Base-by-base conservation (phyloP, 2,113 vertebrate species). In the Saiga tatarica region DNA sequence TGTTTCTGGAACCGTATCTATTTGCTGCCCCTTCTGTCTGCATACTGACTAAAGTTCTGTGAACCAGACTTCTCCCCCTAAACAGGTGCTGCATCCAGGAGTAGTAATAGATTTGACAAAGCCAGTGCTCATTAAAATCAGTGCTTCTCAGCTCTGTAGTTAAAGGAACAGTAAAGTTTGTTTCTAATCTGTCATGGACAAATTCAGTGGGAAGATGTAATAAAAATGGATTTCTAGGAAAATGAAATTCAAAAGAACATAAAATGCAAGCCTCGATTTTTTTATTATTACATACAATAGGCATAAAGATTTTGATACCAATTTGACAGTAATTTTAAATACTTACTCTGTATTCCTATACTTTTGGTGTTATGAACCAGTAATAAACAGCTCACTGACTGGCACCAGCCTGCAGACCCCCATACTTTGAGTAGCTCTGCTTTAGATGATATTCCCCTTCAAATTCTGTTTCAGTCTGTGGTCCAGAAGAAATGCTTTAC, bases 201-300 rank as follows among this genome's bases (percentile, higher is more conserved):
- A 93, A 95, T 85, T 95, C 55, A 74, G 30, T 39, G 15, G 33
- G 33, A 93, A 94, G 93, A 96, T 62, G 19, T 7, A 91, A 87
- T 87, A 90, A 97, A 94, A 85, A 85, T 67, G 59, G 95, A 96
- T 94, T 95, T 30, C 50, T 81, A 94, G n/a, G 95, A 95, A 93
- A 96, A 95, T 79, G 50, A 94, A 97, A 81, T 57, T 87, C 50
- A 21, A 52, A 95, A 52, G 50, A 93, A 92, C n/a, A 84, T 83
- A 62, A 84, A 89, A 89, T 89, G 53, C 14, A 96, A 95, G 62
- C 39, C 45, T 90, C 8, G 5, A 26, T 60, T 81, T 97, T 76
- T 93, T 97, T 93, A 95, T 94, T 95, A 47, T 86, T 82, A 45
- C 5, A 55, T 81, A 84, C 57, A 96, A 39, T 26, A 52, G 50